Evolutionary conservation across 2,113 vertebrate genomes (phyloP).

Genomic region (Dromaius novaehollandiae): DNA sequence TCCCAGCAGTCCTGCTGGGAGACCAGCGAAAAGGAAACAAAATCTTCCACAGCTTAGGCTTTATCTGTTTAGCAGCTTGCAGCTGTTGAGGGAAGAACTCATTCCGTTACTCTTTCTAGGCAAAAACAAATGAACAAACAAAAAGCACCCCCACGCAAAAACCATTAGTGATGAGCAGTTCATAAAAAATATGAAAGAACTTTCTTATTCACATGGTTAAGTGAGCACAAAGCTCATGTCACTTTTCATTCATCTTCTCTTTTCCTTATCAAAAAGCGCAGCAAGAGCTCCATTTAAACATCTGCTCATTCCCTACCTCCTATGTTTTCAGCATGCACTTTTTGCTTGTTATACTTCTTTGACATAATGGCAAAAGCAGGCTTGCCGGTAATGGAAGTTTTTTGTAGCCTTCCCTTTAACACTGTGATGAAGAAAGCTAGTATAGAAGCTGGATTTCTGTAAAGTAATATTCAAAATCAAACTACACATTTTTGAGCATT

Average conservation of each 20-base stretch:
- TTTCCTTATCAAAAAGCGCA: background rate
- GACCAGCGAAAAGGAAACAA: background rate
- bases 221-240: background rate
- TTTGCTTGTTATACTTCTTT: background rate
- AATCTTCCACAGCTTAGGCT: background rate
- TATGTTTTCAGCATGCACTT: background rate
- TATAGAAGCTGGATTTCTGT: background rate
- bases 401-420: background rate
- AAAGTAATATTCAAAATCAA: background rate
- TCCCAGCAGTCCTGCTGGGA: background rate
- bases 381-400: background rate
- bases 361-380: background rate
- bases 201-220: background rate
- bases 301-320: background rate
- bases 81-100: background rate
- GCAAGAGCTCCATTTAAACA: background rate
- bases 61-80: background rate
- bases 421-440: background rate
- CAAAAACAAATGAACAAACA: background rate
- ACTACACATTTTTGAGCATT: background rate
- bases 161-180: background rate
- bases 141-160: background rate
- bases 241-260: background rate
- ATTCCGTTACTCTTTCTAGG: background rate
- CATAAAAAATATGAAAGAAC: background rate